Evolutionary conservation across 35 echinoderm and acorn worm genomes (phyloP).

Genomic region (Apostichopus californicus): DNA sequence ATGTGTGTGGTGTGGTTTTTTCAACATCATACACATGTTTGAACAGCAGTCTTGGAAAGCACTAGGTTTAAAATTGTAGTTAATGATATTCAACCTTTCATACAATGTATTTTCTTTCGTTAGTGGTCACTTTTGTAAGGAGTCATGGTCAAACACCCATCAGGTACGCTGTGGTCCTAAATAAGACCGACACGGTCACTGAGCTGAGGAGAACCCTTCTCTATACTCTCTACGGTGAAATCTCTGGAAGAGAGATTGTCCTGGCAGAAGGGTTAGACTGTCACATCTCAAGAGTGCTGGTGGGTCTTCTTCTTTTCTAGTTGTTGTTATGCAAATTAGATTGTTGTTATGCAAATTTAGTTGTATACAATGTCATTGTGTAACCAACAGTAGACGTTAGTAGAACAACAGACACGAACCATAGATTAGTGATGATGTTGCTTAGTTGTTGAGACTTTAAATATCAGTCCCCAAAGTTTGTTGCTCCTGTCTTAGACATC

Average conservation of each 20-base stretch:
- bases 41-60: not conserved
- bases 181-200: slow-evolving; percentile 72
- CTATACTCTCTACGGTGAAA: slow-evolving; percentile 60
- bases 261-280: slow-evolving; percentile 91
- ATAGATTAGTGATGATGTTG: too few relatives aligned
- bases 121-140: slow-evolving; percentile 83
- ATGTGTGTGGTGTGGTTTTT: too few relatives aligned
- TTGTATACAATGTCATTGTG: too few relatives aligned
- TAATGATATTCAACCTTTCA: not conserved
- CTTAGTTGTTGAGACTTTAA: too few relatives aligned
- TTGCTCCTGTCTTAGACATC: too few relatives aligned
- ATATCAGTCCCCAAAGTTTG: too few relatives aligned
- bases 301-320: slow-evolving; percentile 19
- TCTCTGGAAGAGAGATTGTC: slow-evolving; percentile 70
- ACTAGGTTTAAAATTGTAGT: not conserved
- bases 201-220: slow-evolving; percentile 69
- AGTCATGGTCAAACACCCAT: slow-evolving; percentile 67
- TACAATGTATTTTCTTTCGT: not conserved
- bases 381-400: too few relatives aligned
- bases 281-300: slow-evolving; percentile 91
- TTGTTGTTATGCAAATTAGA: too few relatives aligned
- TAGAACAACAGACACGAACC: too few relatives aligned
- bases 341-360: too few relatives aligned
- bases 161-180: slow-evolving; percentile 80
- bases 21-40: too few relatives aligned